Evolutionary conservation across 1,140 invertebrate species (phyloP).

Genomic region (Drosophila baimaii): DNA sequence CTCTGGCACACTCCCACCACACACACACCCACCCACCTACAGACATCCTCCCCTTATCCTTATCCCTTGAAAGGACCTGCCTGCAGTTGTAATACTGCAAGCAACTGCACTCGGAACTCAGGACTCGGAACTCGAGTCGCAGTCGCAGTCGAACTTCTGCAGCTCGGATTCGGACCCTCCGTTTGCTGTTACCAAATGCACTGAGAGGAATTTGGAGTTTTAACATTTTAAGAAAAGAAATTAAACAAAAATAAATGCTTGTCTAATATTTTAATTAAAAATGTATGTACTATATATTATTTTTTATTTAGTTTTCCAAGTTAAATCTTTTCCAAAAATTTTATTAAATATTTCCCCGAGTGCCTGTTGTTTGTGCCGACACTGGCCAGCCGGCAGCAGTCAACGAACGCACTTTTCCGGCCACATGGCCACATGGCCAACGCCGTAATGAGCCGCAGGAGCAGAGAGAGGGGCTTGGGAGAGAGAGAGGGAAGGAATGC

Average conservation of each 20-base stretch:
- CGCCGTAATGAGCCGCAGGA: constrained; percentile 71
- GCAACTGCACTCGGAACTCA: constrained; percentile 55
- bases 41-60: background rate
- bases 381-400: constrained; percentile 69
- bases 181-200: constrained; percentile 15
- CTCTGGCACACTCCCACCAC: constrained; percentile 5
- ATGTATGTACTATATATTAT: too few relatives aligned
- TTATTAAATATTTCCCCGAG: constrained; percentile 13
- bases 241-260: background rate
- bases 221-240: background rate
- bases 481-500: constrained; percentile 16
- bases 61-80: constrained; percentile 23
- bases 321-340: background rate
- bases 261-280: background rate
- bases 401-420: constrained; percentile 82
- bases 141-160: constrained; percentile 39
- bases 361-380: constrained; percentile 52
- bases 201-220: background rate
- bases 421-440: constrained; percentile 72
- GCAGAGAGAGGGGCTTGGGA: background rate
- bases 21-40: constrained; percentile 1
- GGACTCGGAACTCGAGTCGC: constrained; percentile 15
- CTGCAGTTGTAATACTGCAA: constrained; percentile 77
- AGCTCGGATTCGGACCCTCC: constrained; percentile 37
- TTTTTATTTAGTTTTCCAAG: background rate